phyloP scores from a whole-genome alignment of 2,888 invertebrate genomes.

The Macrophya alboannulata region DNA sequence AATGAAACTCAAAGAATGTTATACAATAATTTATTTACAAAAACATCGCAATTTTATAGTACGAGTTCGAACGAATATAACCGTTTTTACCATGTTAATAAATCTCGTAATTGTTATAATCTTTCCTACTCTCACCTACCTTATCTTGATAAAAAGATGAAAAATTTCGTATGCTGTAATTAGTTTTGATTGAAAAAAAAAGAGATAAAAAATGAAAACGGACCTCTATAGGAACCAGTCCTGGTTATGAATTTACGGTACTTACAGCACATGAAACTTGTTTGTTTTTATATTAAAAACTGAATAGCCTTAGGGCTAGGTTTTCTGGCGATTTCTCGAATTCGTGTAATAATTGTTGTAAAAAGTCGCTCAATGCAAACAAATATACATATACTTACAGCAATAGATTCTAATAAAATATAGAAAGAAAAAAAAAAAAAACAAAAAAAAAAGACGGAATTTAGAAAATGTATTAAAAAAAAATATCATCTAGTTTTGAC shows the following conservation, averaged over 20 bases:
- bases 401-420: neutral
- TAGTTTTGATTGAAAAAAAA: neutral
- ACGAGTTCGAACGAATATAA: constrained; percentile 45
- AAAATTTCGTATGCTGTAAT: constrained; percentile 38
- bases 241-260: neutral
- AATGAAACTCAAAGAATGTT: constrained; percentile 14
- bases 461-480: constrained; percentile 8
- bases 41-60: constrained; percentile 54
- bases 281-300: constrained; percentile 19
- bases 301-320: neutral
- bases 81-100: constrained; percentile 31
- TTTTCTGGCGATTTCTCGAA: constrained; percentile 26
- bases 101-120: constrained; percentile 51
- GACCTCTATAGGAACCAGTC: neutral
- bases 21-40: constrained; percentile 56
- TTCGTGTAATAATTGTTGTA: constrained; percentile 16
- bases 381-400: neutral
- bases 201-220: neutral
- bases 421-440: no score
- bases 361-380: constrained; percentile 23
- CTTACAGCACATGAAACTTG: constrained; percentile 42
- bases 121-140: constrained; percentile 44
- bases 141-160: neutral
- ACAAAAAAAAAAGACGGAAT: neutral
- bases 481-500: neutral